Conservation (phyloP, 2,888 invertebrate genomes). For the Caradrina kadenii region DNA sequence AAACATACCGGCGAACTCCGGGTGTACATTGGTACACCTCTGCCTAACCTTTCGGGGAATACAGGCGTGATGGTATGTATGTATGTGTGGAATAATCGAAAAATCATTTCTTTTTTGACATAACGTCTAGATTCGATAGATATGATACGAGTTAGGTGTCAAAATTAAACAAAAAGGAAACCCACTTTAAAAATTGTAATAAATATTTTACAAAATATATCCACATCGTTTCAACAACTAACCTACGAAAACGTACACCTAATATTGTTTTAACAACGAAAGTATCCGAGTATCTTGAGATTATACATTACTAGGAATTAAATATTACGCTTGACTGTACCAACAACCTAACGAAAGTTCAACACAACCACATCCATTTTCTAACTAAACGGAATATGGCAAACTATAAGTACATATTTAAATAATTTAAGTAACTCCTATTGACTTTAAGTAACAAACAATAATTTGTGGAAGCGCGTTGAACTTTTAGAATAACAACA, state of each 20-base stretch:
- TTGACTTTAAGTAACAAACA: conserved; percentile 19
- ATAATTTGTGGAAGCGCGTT: conserved; percentile 3
- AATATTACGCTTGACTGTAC: conserved; percentile 43
- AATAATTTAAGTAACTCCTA: conserved; percentile 19
- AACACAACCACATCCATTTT: conserved; percentile 22
- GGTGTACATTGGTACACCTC: no score
- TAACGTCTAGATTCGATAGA: no score
- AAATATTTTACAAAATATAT: conserved; percentile 58
- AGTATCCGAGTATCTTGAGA: conserved; percentile 42
- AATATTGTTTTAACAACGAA: conserved; percentile 32
- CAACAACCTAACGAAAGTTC: conserved; percentile 17
- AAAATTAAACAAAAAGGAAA: conserved; percentile 29
- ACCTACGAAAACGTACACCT: conserved; percentile 44
- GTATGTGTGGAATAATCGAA: no score
- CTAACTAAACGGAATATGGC: conserved; percentile 25
- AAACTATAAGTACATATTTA: neutral
- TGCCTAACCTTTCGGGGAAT: no score
- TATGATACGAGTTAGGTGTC: neutral
- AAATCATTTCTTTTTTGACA: no score
- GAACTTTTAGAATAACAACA: conserved; percentile 25
- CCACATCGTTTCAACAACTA: conserved; percentile 42
- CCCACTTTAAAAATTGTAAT: conserved; percentile 61
- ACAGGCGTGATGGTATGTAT: no score
- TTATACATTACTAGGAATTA: conserved; percentile 46
- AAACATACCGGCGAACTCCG: no score